Evolutionary conservation across 2,797 vertebrate genomes (phyloP).

Genomic region (Schizopygopsis malacanthus): DNA sequence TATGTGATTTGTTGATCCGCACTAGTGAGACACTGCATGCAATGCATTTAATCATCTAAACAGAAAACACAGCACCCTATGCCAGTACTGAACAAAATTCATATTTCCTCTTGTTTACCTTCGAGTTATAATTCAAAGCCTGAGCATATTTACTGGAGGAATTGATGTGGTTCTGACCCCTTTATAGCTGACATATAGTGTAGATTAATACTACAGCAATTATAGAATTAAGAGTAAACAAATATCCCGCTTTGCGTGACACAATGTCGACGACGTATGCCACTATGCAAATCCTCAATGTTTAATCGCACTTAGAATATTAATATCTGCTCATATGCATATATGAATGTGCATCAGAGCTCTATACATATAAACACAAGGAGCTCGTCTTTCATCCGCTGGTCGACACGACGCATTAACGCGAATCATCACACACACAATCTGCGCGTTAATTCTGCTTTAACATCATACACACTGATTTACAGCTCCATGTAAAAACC

Average conservation of each 20-base stretch:
- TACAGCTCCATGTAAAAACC: constrained; percentile 11
- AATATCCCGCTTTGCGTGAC: constrained; percentile 27
- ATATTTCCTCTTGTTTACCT: not conserved
- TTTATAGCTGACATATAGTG: not conserved
- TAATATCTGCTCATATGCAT: not conserved
- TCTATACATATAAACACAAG: not conserved
- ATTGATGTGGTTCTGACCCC: not conserved
- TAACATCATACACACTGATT: constrained; percentile 24
- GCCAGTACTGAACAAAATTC: not conserved
- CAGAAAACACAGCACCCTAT: not conserved
- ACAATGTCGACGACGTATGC: constrained; percentile 51
- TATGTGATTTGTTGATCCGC: not conserved
- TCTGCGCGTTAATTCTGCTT: not conserved
- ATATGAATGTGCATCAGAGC: not conserved
- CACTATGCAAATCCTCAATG: constrained; percentile 43
- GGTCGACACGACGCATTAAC: constrained; percentile 31
- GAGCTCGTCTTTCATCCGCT: constrained; percentile 2
- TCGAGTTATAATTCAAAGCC: not conserved
- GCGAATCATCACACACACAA: constrained; percentile 20
- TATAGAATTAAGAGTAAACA: constrained; percentile 66
- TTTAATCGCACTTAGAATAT: not conserved
- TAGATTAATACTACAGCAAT: not conserved
- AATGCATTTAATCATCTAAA: not conserved
- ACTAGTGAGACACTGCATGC: not conserved
- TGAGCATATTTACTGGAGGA: not conserved